Conservation (phyloP, 2,888 invertebrate species). For the Aricia artaxerxes region DNA sequence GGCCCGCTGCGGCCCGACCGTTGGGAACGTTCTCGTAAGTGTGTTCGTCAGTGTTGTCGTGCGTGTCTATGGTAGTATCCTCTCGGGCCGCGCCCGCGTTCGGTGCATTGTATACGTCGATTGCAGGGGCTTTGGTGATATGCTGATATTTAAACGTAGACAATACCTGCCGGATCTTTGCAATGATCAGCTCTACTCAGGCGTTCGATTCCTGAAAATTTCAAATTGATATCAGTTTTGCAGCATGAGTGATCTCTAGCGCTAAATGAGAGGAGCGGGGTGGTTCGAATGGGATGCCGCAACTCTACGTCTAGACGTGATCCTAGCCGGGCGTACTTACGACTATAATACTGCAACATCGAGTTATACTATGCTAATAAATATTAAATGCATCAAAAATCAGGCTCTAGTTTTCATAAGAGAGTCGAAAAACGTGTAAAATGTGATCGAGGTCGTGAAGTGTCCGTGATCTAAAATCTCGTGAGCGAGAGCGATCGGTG, state of each 20-base stretch:
- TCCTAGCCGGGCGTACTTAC: slow-evolving; percentile 53
- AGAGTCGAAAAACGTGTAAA: slow-evolving; percentile 55
- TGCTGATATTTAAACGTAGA: slow-evolving; percentile 87
- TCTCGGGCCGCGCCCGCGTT: slow-evolving; percentile 59
- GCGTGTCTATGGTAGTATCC: slow-evolving; percentile 69
- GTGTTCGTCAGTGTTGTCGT: slow-evolving; percentile 59
- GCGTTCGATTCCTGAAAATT: slow-evolving; percentile 90
- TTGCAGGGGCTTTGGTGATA: slow-evolving; percentile 74
- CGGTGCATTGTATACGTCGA: slow-evolving; percentile 73
- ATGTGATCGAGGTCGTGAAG: slow-evolving; percentile 52
- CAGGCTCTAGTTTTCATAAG: slow-evolving; percentile 76
- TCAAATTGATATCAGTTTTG: slow-evolving; percentile 66
- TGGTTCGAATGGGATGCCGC: slow-evolving; percentile 29
- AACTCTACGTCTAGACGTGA: slow-evolving; percentile 43
- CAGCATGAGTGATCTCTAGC: slow-evolving; percentile 55
- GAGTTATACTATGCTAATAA: slow-evolving; percentile 68
- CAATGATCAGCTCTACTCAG: slow-evolving; percentile 94
- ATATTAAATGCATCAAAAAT: slow-evolving; percentile 75
- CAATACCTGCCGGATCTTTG: slow-evolving; percentile 89
- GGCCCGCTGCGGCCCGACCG: slow-evolving; percentile 72
- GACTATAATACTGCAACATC: slow-evolving; percentile 70
- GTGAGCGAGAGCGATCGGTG: not conserved
- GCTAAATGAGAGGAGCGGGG: slow-evolving; percentile 53
- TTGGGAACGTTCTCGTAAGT: slow-evolving; percentile 60
- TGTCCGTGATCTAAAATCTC: slow-evolving; percentile 43